Percentiles rank a stretch among this genome's conserved stretches.
phyloP scores from a whole-genome alignment of 2,113 vertebrate genomes.

The Pseudonaja textilis region DNA sequence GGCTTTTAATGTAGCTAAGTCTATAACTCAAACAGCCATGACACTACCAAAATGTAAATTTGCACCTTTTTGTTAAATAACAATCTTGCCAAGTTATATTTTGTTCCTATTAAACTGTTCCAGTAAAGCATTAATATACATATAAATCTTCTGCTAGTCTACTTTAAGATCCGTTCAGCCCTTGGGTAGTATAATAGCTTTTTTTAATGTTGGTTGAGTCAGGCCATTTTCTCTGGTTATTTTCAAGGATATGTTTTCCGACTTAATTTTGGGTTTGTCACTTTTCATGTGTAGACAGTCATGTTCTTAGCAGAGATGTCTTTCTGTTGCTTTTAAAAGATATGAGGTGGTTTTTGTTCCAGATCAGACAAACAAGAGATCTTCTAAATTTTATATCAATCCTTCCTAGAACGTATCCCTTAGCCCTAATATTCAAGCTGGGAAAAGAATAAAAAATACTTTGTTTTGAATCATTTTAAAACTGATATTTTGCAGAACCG shows the following conservation, averaged over 20 bases:
- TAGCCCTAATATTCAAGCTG: neutral
- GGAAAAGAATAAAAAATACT: neutral
- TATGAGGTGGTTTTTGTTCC: neutral
- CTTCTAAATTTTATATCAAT: neutral
- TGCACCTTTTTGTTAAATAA: neutral
- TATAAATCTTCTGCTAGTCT: neutral
- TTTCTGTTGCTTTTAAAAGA: neutral
- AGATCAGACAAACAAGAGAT: neutral
- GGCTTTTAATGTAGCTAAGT: neutral
- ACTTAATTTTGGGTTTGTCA: neutral
- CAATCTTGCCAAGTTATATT: neutral
- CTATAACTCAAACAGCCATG: neutral
- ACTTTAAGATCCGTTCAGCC: neutral
- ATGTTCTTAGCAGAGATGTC: neutral
- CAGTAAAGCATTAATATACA: neutral
- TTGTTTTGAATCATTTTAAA: neutral
- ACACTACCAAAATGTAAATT: neutral
- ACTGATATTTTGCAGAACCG: neutral
- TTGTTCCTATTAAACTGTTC: neutral
- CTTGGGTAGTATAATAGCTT: neutral
- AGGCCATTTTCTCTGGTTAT: neutral
- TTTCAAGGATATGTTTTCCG: neutral
- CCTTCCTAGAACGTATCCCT: neutral
- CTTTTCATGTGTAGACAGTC: neutral
- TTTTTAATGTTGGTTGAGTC: neutral